These are phyloP conservation scores for Criorhina ranunculi DNA, from an alignment of 2,888 invertebrate species.

Conservation along the genomic window DNA sequence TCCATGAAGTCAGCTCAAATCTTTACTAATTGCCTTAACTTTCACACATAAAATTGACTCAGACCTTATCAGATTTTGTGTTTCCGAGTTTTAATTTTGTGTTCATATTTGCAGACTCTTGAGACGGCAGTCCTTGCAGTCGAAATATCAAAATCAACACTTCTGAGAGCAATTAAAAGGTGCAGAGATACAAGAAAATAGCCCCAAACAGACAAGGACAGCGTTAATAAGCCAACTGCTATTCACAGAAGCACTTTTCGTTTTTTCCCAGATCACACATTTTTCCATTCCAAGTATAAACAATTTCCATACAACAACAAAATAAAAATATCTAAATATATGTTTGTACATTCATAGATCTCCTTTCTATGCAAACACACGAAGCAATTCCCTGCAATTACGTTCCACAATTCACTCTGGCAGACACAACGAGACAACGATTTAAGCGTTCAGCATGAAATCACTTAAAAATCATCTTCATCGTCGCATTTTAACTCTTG, in stretches of 20 bases:
- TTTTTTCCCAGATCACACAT: neutral
- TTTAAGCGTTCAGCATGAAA: slow-evolving; percentile 60
- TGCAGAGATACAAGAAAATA: no score
- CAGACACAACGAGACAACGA: slow-evolving; percentile 46
- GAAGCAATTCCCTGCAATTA: slow-evolving; percentile 51
- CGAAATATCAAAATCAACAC: no score
- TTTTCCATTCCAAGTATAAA: neutral
- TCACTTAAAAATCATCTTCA: slow-evolving; percentile 75
- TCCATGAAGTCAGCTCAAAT: no score
- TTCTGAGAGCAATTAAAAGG: no score
- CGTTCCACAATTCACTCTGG: slow-evolving; percentile 48
- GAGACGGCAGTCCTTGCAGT: no score
- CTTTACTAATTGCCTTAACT: no score
- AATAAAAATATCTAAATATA: neutral
- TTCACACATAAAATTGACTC: no score
- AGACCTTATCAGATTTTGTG: no score
- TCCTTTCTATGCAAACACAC: slow-evolving; percentile 22
- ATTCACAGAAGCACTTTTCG: neutral
- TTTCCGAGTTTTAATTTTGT: no score
- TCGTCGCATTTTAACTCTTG: slow-evolving; percentile 71
- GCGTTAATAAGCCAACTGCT: slow-evolving; percentile 10
- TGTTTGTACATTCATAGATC: slow-evolving; percentile 14
- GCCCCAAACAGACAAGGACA: neutral
- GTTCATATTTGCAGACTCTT: no score
- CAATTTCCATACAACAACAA: slow-evolving; percentile 8